Evolutionary conservation across 2,113 vertebrate species (phyloP).

Genomic region (Ginglymostoma cirratum): DNA sequence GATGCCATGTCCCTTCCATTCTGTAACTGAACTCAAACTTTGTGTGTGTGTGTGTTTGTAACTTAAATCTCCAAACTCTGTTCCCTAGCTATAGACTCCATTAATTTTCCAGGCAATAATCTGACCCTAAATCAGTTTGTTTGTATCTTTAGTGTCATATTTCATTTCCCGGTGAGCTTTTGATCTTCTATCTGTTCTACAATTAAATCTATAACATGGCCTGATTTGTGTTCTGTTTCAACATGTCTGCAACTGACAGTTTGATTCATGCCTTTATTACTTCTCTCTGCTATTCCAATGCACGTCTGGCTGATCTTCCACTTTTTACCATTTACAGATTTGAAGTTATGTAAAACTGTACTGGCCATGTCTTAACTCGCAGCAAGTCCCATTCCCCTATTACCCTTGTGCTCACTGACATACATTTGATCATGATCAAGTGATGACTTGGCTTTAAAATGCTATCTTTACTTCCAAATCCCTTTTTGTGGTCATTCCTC

Average conservation of each 20-base stretch:
- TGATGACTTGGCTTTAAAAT: background rate
- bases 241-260: background rate
- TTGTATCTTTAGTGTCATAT: background rate
- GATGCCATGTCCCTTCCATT: background rate
- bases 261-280: background rate
- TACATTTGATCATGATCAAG: background rate
- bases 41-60: background rate
- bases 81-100: background rate
- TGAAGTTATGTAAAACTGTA: background rate
- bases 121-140: background rate
- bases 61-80: background rate
- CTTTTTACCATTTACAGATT: background rate
- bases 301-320: background rate
- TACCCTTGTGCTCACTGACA: background rate
- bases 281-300: background rate
- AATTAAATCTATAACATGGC: background rate
- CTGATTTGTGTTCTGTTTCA: background rate
- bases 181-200: background rate
- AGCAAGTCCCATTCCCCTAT: background rate
- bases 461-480: background rate
- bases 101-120: too few species aligned
- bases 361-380: background rate
- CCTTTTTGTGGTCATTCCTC: background rate
- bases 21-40: background rate
- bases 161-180: background rate